Conservation (phyloP, 1,140 invertebrate species). For the Tetramorium parvispinum region DNA sequence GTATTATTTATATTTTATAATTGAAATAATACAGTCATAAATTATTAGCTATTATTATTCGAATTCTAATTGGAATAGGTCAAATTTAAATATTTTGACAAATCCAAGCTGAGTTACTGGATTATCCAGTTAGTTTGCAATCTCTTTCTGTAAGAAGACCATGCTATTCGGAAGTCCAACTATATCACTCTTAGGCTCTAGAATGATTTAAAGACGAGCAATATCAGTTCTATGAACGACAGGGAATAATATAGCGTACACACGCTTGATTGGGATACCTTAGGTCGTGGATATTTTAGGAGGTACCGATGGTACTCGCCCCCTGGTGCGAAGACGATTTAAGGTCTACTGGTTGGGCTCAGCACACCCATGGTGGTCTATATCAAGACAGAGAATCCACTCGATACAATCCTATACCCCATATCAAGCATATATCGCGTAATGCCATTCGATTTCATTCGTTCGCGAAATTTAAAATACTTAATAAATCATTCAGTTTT, state of each 20-base stretch:
- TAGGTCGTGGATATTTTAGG: conserved; percentile 77
- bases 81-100: background rate
- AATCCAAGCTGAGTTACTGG: background rate
- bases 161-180: conserved; percentile 53
- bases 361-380: conserved; percentile 81
- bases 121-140: background rate
- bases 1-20: background rate
- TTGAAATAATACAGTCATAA: background rate
- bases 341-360: conserved; percentile 76
- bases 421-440: conserved; percentile 59
- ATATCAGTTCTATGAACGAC: conserved; percentile 60
- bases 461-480: conserved; percentile 53
- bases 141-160: background rate
- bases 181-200: conserved; percentile 8
- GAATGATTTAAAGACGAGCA: conserved; percentile 57
- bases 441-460: conserved; percentile 31
- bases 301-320: conserved; percentile 72
- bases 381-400: conserved; percentile 77
- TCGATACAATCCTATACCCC: conserved; percentile 69
- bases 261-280: conserved; percentile 75
- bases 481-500: conserved; percentile 15
- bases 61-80: background rate
- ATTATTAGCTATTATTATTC: background rate
- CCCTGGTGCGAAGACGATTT: conserved; percentile 81
- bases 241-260: conserved; percentile 44